phyloP scores from a whole-genome alignment of 2,113 vertebrate genomes.

The Gopherus evgoodei region DNA sequence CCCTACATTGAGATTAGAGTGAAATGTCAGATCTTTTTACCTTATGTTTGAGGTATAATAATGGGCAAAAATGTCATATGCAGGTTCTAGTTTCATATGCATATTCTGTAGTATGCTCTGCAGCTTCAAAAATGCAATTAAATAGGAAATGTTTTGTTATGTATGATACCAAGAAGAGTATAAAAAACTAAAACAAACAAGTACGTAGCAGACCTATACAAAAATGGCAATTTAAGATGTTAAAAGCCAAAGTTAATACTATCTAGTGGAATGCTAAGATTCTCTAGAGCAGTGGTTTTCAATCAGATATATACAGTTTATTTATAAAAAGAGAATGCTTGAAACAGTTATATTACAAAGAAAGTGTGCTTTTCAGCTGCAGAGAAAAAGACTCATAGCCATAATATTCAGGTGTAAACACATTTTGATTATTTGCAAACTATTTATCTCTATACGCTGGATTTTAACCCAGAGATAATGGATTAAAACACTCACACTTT shows the following conservation, averaged over 20 bases:
- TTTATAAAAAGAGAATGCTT: background rate
- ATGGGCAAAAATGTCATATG: rapidly evolving
- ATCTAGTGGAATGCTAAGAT: background rate
- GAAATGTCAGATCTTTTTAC: background rate
- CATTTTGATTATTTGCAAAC: constrained; percentile 15
- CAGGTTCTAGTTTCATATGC: background rate
- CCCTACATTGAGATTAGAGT: background rate
- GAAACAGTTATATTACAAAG: background rate
- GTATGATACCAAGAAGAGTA: background rate
- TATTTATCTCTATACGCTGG: background rate
- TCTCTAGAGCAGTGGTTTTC: background rate
- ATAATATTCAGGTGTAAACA: background rate
- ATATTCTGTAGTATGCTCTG: background rate
- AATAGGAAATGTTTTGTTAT: background rate
- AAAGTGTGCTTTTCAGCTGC: background rate
- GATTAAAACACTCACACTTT: background rate
- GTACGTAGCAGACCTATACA: background rate
- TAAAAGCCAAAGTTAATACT: background rate
- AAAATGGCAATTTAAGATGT: background rate
- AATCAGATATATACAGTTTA: background rate
- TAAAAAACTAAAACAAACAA: background rate
- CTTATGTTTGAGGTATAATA: background rate
- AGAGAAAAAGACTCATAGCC: background rate
- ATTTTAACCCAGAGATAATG: background rate
- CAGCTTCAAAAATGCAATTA: background rate